phyloP scores from a whole-genome alignment of 2,888 invertebrate genomes.

The Drosophila borborema region DNA sequence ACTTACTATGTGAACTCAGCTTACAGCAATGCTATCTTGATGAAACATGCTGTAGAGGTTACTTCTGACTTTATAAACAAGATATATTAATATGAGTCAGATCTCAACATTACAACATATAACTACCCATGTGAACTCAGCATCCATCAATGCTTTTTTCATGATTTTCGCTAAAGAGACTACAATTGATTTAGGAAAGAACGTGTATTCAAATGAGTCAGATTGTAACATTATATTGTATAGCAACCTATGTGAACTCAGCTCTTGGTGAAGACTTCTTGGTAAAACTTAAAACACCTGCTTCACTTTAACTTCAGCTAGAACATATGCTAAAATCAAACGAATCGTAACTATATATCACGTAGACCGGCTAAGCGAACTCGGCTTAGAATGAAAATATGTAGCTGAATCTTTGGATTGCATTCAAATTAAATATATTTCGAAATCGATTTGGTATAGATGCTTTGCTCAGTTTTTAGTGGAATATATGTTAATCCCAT shows the following conservation, averaged over 20 bases:
- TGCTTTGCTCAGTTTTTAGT: neutral
- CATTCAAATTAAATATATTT: neutral
- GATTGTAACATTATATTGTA: neutral
- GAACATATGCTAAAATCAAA: neutral
- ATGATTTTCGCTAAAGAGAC: neutral
- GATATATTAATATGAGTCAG: neutral
- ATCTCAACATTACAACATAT: neutral
- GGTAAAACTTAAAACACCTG: neutral
- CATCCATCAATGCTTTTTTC: neutral
- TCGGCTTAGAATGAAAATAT: neutral
- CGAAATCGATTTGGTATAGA: neutral
- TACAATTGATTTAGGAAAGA: neutral
- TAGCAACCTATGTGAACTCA: neutral
- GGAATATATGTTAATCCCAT: no score
- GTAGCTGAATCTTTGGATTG: neutral
- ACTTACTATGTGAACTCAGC: neutral
- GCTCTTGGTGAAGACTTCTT: neutral
- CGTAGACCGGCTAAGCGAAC: neutral
- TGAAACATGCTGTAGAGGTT: neutral
- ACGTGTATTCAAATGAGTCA: neutral
- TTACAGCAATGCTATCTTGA: neutral
- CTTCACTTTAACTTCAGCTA: neutral
- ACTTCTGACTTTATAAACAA: neutral
- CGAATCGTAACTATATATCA: neutral
- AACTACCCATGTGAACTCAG: neutral